Evolutionary conservation across 2,113 vertebrate genomes (phyloP), one percentile per base, ranked within the genome.

Genomic region (Gila orcuttii): DNA sequence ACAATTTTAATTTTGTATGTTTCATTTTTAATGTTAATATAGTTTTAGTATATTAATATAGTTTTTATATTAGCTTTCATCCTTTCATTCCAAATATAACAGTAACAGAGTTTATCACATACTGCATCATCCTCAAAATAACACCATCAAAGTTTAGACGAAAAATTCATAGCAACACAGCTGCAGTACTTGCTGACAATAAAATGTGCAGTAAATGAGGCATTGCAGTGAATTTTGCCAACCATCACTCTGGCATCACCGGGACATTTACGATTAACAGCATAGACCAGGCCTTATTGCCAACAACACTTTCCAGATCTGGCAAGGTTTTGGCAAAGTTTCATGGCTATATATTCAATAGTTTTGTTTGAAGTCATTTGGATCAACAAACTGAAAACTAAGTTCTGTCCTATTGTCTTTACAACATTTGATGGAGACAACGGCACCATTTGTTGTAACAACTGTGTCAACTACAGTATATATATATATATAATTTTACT

Each of bases 161-260:
- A 50, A 75, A 75, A 75, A 75, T 50, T 17, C 13, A 50, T 50
- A 50, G 42, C 73, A 75, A 75, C n/a, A 75, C 73, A 75, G n/a
- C 73, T 75, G n/a, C 3, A 4, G n/a, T 9, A 50, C 42, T 28
- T 75, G 6, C 42, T 28, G 73, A 75, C 73, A 75, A 45, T 28
- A n/a, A 50, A 50, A 47, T 28, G 42, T 74, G 71, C n/a, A 17
- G 47, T 50, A 75, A 75, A 75, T 75, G 42, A 75, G 42, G 6
- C 42, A 28, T 28, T 50, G 42, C n/a, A 47, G 73, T 75, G 47
- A 8, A 50, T 75, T 47, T 75, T 47, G 42, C 47, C 71, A n/a
- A n/a, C 71, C n/a, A 74, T 74, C 5, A 47, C 42, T 47, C 39
- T 47, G 23, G 23, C 23, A 47, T 74, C 12, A 15, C 23, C 0